Base-by-base conservation (phyloP, 2,888 invertebrate genomes). In the Acanthoscelides obtectus region DNA sequence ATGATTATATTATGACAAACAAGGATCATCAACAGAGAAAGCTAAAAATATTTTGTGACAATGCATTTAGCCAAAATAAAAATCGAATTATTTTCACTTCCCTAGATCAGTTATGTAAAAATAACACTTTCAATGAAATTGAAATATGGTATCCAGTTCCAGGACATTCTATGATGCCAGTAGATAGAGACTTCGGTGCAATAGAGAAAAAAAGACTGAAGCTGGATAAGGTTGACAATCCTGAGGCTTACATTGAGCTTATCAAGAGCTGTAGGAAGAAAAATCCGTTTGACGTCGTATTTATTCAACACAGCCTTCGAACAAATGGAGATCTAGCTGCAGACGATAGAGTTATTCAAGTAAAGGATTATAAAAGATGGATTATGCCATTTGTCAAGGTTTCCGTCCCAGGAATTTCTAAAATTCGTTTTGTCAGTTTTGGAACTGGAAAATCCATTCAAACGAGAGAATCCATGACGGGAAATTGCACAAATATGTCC, bases 151-250 rank as follows among this genome's bases (percentile, higher is more conserved):
- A 77, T 27, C 77, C 76, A 0, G 66, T 78, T 19, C 77, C 78
- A 64, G 78, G 77, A 6, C 79, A 78, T 69, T 77, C 76, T 0
- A 78, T 79, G 79, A 79, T 79, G 78, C 77, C 78, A 0, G 72
- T 78, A 1, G 77, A 78, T 72, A 45, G 77, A 20, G 75, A 77
- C 68, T 74, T 75, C 87, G 68, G 25, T 22, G 66, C 64, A 22
- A 72, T 70, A n/a, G 72, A 73, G 66, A 69, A 71, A 64, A 71
- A 73, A n/a, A 22, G 66, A 22, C 66, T 72, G 17, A 72, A 68
- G 45, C 22, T 66, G 22, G 70, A 72, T 20, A 67, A 64, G 21
- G 69, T 72, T 66, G 70, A 72, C 22, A 73, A 71, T 69, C 73
- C 72, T 5, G 71, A 70, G 64, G 66, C 67, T 69, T 73, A 73